Percentiles rank a stretch among this genome's conserved stretches.
Evolutionary conservation across 1,140 invertebrate genomes (phyloP).

Genomic region (Whitmania pigra): DNA sequence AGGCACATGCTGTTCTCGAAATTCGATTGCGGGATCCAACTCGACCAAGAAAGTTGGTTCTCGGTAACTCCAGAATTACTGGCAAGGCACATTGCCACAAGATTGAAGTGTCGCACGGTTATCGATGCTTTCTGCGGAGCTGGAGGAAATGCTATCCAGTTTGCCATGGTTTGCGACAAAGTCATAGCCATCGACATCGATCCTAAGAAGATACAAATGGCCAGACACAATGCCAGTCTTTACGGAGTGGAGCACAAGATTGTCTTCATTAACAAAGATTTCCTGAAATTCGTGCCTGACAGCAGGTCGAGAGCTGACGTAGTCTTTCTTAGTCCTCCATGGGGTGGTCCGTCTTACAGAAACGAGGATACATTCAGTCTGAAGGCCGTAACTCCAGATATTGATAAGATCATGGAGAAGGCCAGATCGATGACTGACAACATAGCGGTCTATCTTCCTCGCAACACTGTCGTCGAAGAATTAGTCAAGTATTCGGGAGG

Average conservation of each 20-base stretch:
- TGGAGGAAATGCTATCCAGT: conserved; percentile 93
- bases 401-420: conserved; percentile 32
- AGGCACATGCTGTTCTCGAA: too few species aligned
- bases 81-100: conserved; percentile 71
- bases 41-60: conserved; percentile 74
- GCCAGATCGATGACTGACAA: conserved; percentile 47
- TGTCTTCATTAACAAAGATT: conserved; percentile 84
- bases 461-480: conserved; percentile 62
- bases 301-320: conserved; percentile 50
- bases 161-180: conserved; percentile 73
- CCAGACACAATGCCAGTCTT: conserved; percentile 73
- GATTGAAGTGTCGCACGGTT: conserved; percentile 56
- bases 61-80: conserved; percentile 93
- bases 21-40: too few species aligned
- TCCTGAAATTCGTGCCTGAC: conserved; percentile 46
- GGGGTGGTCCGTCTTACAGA: conserved; percentile 75
- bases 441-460: conserved; percentile 76
- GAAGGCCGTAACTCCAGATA: conserved; percentile 51
- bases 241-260: conserved; percentile 80
- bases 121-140: conserved; percentile 94
- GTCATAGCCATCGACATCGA: conserved; percentile 91
- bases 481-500: too few species aligned
- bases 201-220: conserved; percentile 68
- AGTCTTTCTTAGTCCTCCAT: conserved; percentile 87
- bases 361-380: conserved; percentile 57